phyloP scores from a whole-genome alignment of 2,888 invertebrate genomes.

The Nineta flava region DNA sequence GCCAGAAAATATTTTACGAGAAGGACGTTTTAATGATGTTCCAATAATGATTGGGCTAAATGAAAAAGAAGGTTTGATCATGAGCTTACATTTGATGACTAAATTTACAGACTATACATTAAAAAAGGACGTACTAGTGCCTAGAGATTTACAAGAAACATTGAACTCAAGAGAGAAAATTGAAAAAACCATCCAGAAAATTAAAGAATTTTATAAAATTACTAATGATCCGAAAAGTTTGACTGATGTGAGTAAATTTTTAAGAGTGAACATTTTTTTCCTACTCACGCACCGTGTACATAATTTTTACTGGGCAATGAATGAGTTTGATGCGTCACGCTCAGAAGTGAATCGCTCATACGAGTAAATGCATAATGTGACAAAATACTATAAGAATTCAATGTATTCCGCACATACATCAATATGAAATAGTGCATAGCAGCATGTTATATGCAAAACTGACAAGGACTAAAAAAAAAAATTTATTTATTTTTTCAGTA shows the following conservation, averaged over 20 bases:
- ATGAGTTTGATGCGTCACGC: too few relatives aligned
- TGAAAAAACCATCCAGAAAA: background rate
- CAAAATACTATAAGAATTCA: too few relatives aligned
- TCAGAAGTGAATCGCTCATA: too few relatives aligned
- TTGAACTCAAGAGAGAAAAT: background rate
- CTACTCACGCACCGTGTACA: too few relatives aligned
- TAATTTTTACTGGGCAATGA: too few relatives aligned
- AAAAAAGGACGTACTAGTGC: background rate
- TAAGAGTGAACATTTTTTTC: too few relatives aligned
- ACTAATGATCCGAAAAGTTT: background rate
- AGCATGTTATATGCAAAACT: too few relatives aligned
- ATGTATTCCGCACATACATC: too few relatives aligned
- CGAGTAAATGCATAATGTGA: too few relatives aligned
- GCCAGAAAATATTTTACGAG: background rate
- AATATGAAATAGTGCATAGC: too few relatives aligned
- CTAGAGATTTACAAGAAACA: background rate
- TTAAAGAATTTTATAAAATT: background rate
- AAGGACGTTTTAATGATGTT: background rate
- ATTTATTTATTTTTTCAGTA: background rate
- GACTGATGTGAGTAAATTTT: background rate
- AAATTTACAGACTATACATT: background rate
- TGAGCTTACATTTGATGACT: background rate
- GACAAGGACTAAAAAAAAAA: too few relatives aligned
- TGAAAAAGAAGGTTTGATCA: background rate
- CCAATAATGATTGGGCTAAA: background rate